Base-by-base conservation (phyloP, 2,113 vertebrate genomes). In the Phasianus colchicus region DNA sequence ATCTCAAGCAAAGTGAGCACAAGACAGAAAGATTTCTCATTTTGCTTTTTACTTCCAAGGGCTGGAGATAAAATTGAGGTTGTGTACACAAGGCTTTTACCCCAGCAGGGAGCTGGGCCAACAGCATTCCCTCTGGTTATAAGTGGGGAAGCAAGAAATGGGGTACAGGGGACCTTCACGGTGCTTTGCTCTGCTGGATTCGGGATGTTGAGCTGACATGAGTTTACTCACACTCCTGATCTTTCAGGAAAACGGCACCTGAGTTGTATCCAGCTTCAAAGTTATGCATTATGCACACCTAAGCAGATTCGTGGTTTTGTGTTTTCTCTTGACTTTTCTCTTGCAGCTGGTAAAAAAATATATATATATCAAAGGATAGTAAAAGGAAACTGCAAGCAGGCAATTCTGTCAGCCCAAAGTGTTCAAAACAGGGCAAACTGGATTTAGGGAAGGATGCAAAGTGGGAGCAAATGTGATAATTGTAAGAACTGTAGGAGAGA, bases 401-500 rank as follows among this genome's bases (percentile, higher is more conserved):
- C 50, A 83, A 74, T 75, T 78, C 30, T 69, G 40, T 86, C 73
- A 90, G 86, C 30, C 36, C 3, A 1, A 34, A 63, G 15, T 29
- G 61, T 63, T 80, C 77, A 83, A 91, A 94, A 84, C 1, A 6
- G 73, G 61, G 36, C 57, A 91, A 86, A 63, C 48, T 65, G 65
- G 21, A 8, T 82, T 45, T 65, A 74, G 76, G 52, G 86, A 73
- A 65, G 80, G 65, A 77, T 9, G 14, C 63, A 90, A 93, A 95
- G 93, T 66, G 77, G 86, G 93, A 81, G 47, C 47, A 89, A 96
- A 83, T 65, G 66, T 61, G 88, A 36, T 82, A 54, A 89, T 95
- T 89, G 89, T 82, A 88, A 95, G 90, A 91, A 79, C 92, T 80
- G 42, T 82, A 65, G 45, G 69, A 69, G 84, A 92, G 43, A 89